phyloP scores from a whole-genome alignment of 35 echinoderm and acorn worm species.

The Apostichopus japonicus region DNA sequence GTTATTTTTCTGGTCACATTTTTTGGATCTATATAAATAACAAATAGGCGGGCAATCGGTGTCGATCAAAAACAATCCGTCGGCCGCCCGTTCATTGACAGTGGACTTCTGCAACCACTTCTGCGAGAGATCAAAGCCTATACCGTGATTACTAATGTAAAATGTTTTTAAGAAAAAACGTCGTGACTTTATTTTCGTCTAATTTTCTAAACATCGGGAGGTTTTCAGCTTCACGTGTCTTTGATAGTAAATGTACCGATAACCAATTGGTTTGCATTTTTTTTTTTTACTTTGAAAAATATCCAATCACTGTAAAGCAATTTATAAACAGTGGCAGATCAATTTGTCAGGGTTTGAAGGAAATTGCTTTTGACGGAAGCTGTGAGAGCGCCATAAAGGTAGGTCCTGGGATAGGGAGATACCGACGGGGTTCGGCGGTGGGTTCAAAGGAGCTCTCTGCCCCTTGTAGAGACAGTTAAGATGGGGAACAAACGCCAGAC shows the following conservation, averaged over 20 bases:
- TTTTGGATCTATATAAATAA: neutral
- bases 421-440: slow-evolving; percentile 6
- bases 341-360: slow-evolving; percentile 46
- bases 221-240: slow-evolving; percentile 39
- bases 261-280: neutral
- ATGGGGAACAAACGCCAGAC: neutral
- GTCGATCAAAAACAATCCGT: slow-evolving; percentile 35
- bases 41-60: neutral
- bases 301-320: slow-evolving; percentile 45
- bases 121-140: slow-evolving; percentile 42
- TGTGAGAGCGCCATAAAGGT: slow-evolving; percentile 31
- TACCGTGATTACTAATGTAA: slow-evolving; percentile 23
- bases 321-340: slow-evolving; percentile 58
- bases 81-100: slow-evolving; percentile 12
- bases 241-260: slow-evolving; percentile 4
- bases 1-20: slow-evolving; percentile 22
- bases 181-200: slow-evolving; percentile 1
- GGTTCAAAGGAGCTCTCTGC: slow-evolving; percentile 13
- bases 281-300: neutral
- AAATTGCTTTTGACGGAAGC: slow-evolving; percentile 51
- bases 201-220: slow-evolving; percentile 38
- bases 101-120: slow-evolving; percentile 23
- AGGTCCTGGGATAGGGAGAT: neutral
- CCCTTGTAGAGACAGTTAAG: slow-evolving; percentile 19
- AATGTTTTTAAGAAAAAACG: slow-evolving; percentile 8